A percentile compares a stretch with the other conserved stretches of the same genome.
Conservation (phyloP, 2,797 vertebrate genomes). For the Macropodus opercularis region DNA sequence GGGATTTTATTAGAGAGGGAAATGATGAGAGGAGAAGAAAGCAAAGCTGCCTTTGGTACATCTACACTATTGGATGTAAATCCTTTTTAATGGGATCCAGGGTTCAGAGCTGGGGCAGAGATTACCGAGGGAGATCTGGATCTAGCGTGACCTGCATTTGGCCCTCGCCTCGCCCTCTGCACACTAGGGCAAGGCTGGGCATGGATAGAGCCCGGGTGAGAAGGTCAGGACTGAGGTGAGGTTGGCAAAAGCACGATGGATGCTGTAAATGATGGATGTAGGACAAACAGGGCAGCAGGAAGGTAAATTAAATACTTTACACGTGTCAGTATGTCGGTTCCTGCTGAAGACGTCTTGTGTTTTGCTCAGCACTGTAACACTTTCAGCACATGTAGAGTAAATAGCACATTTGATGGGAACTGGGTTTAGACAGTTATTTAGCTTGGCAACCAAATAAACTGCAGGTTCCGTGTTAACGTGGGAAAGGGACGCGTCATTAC, state of each 20-base stretch:
- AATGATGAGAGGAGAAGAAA: constrained; percentile 73
- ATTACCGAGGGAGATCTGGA: constrained; percentile 79
- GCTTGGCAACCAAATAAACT: neutral
- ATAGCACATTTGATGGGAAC: no score
- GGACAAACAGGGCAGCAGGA: neutral
- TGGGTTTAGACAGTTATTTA: no score
- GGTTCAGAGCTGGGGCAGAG: constrained; percentile 82
- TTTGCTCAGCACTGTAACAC: no score
- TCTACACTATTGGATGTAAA: constrained; percentile 85
- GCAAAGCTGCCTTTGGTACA: constrained; percentile 77
- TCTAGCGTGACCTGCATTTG: constrained; percentile 79
- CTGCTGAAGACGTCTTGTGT: no score
- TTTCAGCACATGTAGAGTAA: no score
- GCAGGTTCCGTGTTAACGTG: neutral
- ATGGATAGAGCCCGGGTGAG: neutral
- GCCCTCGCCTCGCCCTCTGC: constrained; percentile 49
- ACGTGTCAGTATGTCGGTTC: neutral
- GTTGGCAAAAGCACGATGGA: neutral
- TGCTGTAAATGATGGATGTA: neutral
- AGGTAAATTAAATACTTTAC: neutral
- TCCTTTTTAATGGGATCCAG: constrained; percentile 86
- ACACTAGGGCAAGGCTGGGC: neutral
- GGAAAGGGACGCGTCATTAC: no score
- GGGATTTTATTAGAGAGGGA: constrained; percentile 57
- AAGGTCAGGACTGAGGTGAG: constrained; percentile 1